Evolutionary conservation across 1,140 invertebrate genomes (phyloP), one percentile per base, ranked within the genome.

Genomic region (Calycopis cecrops): DNA sequence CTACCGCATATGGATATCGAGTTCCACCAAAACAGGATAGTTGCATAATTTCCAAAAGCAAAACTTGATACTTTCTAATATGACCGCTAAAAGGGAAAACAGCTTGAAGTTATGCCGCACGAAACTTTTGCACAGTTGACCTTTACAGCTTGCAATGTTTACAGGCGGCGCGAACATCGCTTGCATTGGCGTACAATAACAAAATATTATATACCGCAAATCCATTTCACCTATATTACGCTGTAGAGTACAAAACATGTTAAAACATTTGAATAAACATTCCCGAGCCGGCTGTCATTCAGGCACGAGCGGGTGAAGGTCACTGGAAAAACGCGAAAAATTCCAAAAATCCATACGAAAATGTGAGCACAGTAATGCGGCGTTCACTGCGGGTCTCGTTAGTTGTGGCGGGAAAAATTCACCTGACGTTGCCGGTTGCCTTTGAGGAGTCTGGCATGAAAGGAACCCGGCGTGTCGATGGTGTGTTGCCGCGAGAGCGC

Each of bases 401-500:
- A 28, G 6, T 28, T 28, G 2, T 28, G 16, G 16, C 34, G 12
- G 6, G 16, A 7, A 9, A 17, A 21, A 34, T 37, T 82, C 77
- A 86, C 83, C 83, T 86, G 83, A 59, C 76, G 74, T 61, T 73
- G 79, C 47, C 76, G 76, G 68, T 60, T 73, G 65, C 69, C 69
- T 57, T 82, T 83, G 58, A 92, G 88, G 55, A 92, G 88, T 63
- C 91, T 87, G 55, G 91, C 91, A 68, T 93, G 92, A 88, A 95
- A 94, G 38, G 94, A 94, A 73, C 93, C 91, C 63, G 95, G 95
- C 58, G 94, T 94, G 88, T 96, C 95, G 88, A 97, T 96, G 81
- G 95, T 96, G 73, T 96, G 94, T 80, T 97, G 95, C 16, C 95
- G 91, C 35, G 94, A 91, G 21, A 96, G 90, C 35, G 89, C 88